Conservation (phyloP, 2,797 vertebrate genomes). For the Allobates femoralis region DNA sequence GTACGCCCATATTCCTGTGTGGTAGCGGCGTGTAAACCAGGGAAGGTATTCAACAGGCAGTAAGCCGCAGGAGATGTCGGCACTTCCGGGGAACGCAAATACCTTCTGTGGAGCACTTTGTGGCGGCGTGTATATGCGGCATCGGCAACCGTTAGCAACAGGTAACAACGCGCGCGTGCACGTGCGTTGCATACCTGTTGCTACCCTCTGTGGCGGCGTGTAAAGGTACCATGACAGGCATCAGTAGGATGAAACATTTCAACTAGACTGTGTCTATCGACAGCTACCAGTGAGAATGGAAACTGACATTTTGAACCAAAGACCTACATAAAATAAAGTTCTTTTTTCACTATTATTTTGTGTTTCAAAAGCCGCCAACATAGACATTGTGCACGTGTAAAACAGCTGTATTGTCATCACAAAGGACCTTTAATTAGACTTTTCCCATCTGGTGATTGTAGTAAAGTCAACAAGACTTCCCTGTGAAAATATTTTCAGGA, state of each 20-base stretch:
- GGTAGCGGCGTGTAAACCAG: no score
- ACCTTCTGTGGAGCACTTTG: no score
- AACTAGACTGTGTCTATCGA: not conserved
- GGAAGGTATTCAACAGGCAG: no score
- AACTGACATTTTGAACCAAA: not conserved
- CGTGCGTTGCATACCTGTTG: no score
- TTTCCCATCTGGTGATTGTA: conserved; percentile 39
- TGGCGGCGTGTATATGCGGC: no score
- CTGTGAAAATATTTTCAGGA: conserved; percentile 57
- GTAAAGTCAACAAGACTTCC: conserved; percentile 47
- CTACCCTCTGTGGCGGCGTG: no score
- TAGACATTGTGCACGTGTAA: not conserved
- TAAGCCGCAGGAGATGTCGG: no score
- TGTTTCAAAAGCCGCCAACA: not conserved
- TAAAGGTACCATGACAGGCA: no score
- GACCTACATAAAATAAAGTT: not conserved
- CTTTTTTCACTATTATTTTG: not conserved
- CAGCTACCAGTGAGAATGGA: not conserved
- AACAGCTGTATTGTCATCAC: not conserved
- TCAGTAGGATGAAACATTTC: not conserved
- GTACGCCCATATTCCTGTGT: no score
- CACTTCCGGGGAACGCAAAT: no score
- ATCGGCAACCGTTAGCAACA: no score
- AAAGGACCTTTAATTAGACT: conserved; percentile 15
- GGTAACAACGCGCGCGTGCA: no score